Evolutionary conservation across 2,888 invertebrate species (phyloP).

Genomic region (Baronia brevicornis): DNA sequence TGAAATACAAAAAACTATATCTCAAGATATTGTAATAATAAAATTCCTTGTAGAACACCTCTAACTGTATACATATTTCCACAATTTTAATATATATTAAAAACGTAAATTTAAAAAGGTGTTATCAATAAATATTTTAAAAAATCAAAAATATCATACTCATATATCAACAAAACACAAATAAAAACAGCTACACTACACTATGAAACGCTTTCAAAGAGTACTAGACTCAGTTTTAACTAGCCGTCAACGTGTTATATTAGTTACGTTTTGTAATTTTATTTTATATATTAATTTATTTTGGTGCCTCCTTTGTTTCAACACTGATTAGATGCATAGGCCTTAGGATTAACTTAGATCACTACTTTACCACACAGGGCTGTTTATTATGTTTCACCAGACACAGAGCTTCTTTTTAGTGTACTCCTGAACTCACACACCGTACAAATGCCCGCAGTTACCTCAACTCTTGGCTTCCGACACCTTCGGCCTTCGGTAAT

Average conservation of each 20-base stretch:
- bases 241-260: conserved; percentile 69
- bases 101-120: conserved; percentile 30
- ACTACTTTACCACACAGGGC: conserved; percentile 72
- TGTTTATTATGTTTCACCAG: conserved; percentile 69
- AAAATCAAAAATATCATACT: conserved; percentile 32
- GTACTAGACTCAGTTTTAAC: conserved; percentile 67
- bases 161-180: conserved; percentile 23
- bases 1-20: too few relatives aligned
- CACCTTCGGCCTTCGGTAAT: conserved; percentile 68
- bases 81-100: conserved; percentile 26
- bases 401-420: conserved; percentile 74
- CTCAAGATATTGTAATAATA: conserved; percentile 32
- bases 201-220: conserved; percentile 64
- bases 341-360: conserved; percentile 72
- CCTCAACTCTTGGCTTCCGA: conserved; percentile 73
- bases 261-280: conserved; percentile 61
- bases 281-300: conserved; percentile 50
- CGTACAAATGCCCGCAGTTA: conserved; percentile 75
- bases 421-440: conserved; percentile 73
- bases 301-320: conserved; percentile 68
- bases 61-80: conserved; percentile 18
- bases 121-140: conserved; percentile 28
- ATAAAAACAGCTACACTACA: conserved; percentile 57
- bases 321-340: conserved; percentile 74
- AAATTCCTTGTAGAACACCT: conserved; percentile 47